Conservation (phyloP, 1,140 invertebrate genomes). For the Thaumetopoea pityocampa region DNA sequence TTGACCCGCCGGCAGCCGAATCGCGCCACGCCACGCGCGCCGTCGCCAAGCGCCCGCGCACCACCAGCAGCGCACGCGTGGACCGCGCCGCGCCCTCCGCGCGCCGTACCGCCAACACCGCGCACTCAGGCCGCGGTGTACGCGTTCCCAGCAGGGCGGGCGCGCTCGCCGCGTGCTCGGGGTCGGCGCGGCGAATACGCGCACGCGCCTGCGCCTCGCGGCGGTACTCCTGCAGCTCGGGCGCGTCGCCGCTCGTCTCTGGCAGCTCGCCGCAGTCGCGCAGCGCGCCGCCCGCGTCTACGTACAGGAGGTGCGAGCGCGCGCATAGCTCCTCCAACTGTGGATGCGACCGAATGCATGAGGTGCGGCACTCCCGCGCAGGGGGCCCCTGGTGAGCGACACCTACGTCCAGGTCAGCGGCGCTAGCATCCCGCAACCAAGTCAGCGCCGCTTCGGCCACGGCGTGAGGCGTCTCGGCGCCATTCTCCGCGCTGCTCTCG, state of each 20-base stretch:
- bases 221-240: constrained; percentile 89
- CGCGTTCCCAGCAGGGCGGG: constrained; percentile 53
- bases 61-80: constrained; percentile 24
- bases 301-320: constrained; percentile 86
- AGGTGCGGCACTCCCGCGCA: too few relatives aligned
- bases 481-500: constrained; percentile 37
- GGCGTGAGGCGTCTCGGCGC: constrained; percentile 37
- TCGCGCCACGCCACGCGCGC: constrained; percentile 22
- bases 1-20: constrained; percentile 10
- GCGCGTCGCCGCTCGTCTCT: constrained; percentile 78
- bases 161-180: constrained; percentile 85
- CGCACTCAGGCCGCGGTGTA: constrained; percentile 5
- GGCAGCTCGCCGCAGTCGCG: constrained; percentile 87
- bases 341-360: too few relatives aligned
- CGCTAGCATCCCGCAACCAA: constrained; percentile 32
- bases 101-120: constrained; percentile 19
- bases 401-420: constrained; percentile 26
- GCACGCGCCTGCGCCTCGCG: constrained; percentile 78
- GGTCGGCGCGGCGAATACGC: constrained; percentile 78
- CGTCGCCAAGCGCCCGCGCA: constrained; percentile 19
- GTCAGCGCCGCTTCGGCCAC: constrained; percentile 42
- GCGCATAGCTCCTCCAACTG: constrained; percentile 50
- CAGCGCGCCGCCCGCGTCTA: constrained; percentile 85
- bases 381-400: too few relatives aligned
- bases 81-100: constrained; percentile 21